These are phyloP conservation scores for Orientallactaga sibirica DNA, from an alignment of 2,797 vertebrate species.

Conservation along the genomic window DNA sequence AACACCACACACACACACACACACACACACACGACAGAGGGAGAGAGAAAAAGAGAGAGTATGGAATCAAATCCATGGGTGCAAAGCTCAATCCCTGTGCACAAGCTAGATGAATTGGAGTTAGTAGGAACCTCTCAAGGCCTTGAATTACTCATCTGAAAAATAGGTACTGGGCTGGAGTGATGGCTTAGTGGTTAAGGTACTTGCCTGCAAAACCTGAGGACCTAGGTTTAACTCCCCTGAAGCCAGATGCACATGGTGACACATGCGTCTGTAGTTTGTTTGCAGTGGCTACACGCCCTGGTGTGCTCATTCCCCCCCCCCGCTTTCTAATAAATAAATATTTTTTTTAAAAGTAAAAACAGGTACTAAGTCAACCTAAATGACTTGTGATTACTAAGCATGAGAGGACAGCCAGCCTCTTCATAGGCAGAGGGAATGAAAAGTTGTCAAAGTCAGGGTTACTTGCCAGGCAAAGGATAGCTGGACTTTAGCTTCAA, in stretches of 20 bases:
- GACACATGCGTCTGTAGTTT: too few species aligned
- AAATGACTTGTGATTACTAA: background rate
- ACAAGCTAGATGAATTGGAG: background rate
- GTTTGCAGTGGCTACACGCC: too few species aligned
- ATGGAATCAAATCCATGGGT: background rate
- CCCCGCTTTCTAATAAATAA: too few species aligned
- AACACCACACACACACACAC: background rate
- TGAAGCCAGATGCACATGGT: too few species aligned
- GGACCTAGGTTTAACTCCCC: too few species aligned
- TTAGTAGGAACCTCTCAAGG: background rate
- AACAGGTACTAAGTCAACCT: background rate
- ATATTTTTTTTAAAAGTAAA: too few species aligned
- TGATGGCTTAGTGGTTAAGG: too few species aligned
- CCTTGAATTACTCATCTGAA: conserved; percentile 7
- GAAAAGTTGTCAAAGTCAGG: background rate
- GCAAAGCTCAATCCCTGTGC: background rate
- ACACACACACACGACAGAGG: too few species aligned
- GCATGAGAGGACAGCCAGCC: background rate
- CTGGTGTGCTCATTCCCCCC: too few species aligned
- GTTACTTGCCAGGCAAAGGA: background rate
- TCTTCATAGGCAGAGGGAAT: background rate
- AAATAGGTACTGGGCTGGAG: background rate
- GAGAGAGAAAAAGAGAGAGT: too few species aligned
- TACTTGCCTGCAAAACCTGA: too few species aligned
- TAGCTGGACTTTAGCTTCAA: background rate